Base-by-base conservation (phyloP, 2,888 invertebrate genomes). In the Octonoba sinensis region DNA sequence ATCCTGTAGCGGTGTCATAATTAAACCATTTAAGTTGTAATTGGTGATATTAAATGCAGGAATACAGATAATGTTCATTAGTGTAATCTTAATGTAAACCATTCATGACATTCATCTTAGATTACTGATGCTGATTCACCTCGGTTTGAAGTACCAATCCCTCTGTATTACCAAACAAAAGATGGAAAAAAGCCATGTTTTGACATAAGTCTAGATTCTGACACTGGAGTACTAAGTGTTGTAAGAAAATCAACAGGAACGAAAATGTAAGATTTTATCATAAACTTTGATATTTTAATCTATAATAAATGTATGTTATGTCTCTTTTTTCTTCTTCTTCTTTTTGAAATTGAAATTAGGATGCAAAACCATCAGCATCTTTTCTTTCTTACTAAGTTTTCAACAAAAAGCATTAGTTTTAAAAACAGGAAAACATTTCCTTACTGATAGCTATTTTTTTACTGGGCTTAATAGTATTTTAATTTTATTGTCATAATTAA, bases 71-170 rank as follows among this genome's bases (percentile, higher is more conserved):
- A 27, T 8, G 11, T 36, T 36, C 11, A 36, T 36, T 36, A 8
- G 3, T 36, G 3, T n/a, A n/a, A 36, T 36, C 1, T 36, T 36
- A 6, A 36, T 36, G 36, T 8, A 36, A 36, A 8, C 36, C 36
- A 36, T 36, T 36, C 36, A 20, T 75, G 44, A 77, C 20, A n/a
- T 3, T 46, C n/a, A 11, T 59, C 27, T 15, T n/a, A 83, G 82
- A 82, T 84, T 22, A 77, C 73, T 49, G 84, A 84, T 71, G 27
- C 69, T 13, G 64, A 57, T 64, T 22, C 69, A 3, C 36, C 18
- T 12, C 51, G 84, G 36, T 84, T 59, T 60, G 82, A 84, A 70
- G 71, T 74, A 6, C 82, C 84, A n/a, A 64, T 82, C n/a, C 62
- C 73, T 18, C 27, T 82, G 12, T 57, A 82, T 56, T 62, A 56